phyloP scores from a whole-genome alignment of 2,888 invertebrate species.

The Agriopis marginaria region DNA sequence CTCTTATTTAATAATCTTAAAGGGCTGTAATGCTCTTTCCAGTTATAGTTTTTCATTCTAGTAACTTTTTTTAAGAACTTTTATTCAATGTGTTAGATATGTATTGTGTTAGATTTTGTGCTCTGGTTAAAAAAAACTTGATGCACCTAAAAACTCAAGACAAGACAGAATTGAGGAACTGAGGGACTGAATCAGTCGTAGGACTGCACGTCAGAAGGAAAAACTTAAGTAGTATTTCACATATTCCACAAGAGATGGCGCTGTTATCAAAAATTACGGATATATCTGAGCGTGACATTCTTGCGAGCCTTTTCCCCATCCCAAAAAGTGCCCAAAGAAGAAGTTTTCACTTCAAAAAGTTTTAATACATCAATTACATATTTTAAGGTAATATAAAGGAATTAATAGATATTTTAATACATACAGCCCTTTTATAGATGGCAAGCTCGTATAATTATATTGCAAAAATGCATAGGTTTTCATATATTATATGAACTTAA shows the following conservation, averaged over 20 bases:
- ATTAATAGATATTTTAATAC: background rate
- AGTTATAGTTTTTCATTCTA: background rate
- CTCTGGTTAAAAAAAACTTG: background rate
- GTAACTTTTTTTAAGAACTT: too few relatives aligned
- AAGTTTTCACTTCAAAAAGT: background rate
- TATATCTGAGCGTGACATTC: too few relatives aligned
- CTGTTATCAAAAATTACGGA: too few relatives aligned
- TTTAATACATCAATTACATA: background rate
- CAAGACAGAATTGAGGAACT: background rate
- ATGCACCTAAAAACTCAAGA: background rate
- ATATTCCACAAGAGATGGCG: too few relatives aligned
- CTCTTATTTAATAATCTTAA: slow-evolving; percentile 15
- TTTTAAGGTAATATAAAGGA: background rate
- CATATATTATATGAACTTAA: slow-evolving; percentile 3
- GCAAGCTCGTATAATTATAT: slow-evolving; percentile 61
- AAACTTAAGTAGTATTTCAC: too few relatives aligned
- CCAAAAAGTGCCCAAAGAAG: too few relatives aligned
- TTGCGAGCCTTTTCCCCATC: too few relatives aligned
- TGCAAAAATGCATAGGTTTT: slow-evolving; percentile 50
- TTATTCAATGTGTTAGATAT: too few relatives aligned
- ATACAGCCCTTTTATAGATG: slow-evolving; percentile 34
- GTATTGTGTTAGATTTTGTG: background rate
- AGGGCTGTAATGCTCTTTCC: slow-evolving; percentile 11
- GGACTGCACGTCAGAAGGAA: too few relatives aligned
- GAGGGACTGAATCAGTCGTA: too few relatives aligned